Percentiles rank a stretch among this genome's conserved stretches.
phyloP scores from a whole-genome alignment of 2,888 invertebrate species.

The Germaria angustata region DNA sequence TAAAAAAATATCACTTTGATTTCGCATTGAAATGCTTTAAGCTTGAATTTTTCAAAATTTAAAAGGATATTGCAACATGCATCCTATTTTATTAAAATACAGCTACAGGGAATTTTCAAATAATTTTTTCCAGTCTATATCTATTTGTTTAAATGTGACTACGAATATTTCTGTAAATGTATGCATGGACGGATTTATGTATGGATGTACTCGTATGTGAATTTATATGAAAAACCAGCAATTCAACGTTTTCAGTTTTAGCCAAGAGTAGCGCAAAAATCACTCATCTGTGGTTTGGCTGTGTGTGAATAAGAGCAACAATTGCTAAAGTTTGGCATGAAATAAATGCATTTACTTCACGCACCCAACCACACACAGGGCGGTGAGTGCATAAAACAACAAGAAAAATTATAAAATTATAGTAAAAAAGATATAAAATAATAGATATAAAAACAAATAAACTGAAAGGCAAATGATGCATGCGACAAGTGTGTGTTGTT shows the following conservation, averaged over 20 bases:
- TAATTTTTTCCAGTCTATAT: too few relatives aligned
- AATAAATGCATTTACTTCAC: not conserved
- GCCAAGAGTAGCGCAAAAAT: constrained; percentile 50
- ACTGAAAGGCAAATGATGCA: constrained; percentile 13
- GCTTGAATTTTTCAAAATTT: too few relatives aligned
- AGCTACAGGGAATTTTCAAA: too few relatives aligned
- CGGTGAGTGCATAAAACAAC: not conserved
- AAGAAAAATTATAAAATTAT: not conserved
- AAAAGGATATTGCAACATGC: too few relatives aligned
- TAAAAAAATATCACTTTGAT: too few relatives aligned
- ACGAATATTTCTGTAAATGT: not conserved
- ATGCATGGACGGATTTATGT: not conserved
- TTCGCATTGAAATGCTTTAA: too few relatives aligned
- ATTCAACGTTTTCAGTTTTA: constrained; percentile 44
- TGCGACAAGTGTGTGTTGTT: not conserved
- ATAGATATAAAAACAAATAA: constrained; percentile 19
- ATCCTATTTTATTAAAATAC: too few relatives aligned
- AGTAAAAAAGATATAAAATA: constrained; percentile 3
- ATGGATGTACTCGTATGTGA: not conserved
- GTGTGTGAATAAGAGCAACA: constrained; percentile 44
- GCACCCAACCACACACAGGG: not conserved
- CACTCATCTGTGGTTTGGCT: constrained; percentile 56
- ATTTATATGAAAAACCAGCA: constrained; percentile 40
- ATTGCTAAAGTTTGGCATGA: constrained; percentile 13
- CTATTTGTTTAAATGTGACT: too few relatives aligned